Base-by-base conservation (phyloP, 2,797 vertebrate species). In the Lepilemur ruficaudatus region DNA sequence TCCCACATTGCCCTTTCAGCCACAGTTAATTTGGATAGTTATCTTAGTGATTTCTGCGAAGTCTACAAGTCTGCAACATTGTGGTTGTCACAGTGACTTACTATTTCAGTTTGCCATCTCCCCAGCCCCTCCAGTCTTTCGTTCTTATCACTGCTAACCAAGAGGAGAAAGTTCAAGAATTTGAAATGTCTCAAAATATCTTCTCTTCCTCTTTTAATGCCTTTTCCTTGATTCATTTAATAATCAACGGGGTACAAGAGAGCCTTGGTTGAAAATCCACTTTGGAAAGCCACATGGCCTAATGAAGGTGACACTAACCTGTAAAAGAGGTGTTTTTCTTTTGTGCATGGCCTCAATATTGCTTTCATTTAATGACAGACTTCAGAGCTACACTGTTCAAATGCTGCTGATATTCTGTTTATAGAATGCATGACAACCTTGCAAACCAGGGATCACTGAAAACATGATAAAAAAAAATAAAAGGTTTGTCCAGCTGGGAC, bases 191-290 rank as follows among this genome's bases (percentile, higher is more conserved):
- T 94, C 73, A 86, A 59, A 93, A 95, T 35, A 55, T 57, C 69
- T 63, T 86, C 0, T 84, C 97, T 94, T 76, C 81, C 78, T 96
- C 50, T 96, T 65, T 10, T 85, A 88, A 94, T 59, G 89, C 2
- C 4, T 35, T 88, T 97, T 96, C 93, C 79, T 96, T 97, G 91
- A 59, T 50, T 94, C 28, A 57, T 25, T 98, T 93, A 98, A 95
- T 97, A 98, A 97, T 93, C 93, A 59, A 98, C 81, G 20, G 75
- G 0, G 17, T 63, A 41, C 95, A 96, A 97, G 94, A 95, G 46
- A 90, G 85, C 50, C 3, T 17, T 55, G 65, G 80, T 93, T 97
- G 95, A 98, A 98, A 97, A 97, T 96, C 88, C 89, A 97, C 95
- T 95, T 94, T 90, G 70, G 25, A 85, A 88, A 96, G 81, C 18